phyloP scores from a whole-genome alignment of 2,888 invertebrate species.

The Polydesmus complanatus region DNA sequence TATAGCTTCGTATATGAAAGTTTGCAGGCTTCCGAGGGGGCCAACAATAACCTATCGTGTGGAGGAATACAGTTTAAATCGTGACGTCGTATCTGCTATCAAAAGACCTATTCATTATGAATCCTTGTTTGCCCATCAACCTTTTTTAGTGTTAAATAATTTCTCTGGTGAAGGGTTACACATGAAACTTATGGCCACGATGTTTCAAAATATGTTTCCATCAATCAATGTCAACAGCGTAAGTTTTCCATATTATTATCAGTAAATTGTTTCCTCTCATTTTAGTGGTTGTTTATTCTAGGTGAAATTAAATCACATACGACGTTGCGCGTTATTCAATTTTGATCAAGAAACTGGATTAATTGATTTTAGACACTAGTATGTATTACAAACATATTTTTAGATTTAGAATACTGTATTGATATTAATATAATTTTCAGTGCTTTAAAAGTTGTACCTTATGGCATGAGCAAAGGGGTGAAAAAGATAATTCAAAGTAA shows the following conservation, averaged over 20 bases:
- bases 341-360: constrained; percentile 69
- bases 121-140: constrained; percentile 71
- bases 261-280: background rate
- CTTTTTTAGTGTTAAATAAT: constrained; percentile 68
- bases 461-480: constrained; percentile 75
- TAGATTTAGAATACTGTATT: background rate
- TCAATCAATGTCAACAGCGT: constrained; percentile 85
- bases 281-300: constrained; percentile 28
- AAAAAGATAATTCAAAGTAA: constrained; percentile 84
- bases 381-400: constrained; percentile 26
- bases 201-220: constrained; percentile 98
- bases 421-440: constrained; percentile 24
- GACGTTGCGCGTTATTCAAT: constrained; percentile 78
- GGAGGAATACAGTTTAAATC: constrained; percentile 60
- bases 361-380: constrained; percentile 86
- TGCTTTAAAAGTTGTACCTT: constrained; percentile 79
- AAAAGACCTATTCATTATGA: constrained; percentile 68
- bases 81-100: constrained; percentile 72
- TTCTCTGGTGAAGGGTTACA: constrained; percentile 71
- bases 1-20: constrained; percentile 66
- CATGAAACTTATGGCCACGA: constrained; percentile 79
- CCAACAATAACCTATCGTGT: constrained; percentile 85
- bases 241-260: constrained; percentile 27
- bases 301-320: constrained; percentile 73
- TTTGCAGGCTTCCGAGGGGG: constrained; percentile 73